These are phyloP conservation scores for Urocynchramus pylzowi DNA, from an alignment of 2,113 vertebrate genomes.

Conservation along the genomic window DNA sequence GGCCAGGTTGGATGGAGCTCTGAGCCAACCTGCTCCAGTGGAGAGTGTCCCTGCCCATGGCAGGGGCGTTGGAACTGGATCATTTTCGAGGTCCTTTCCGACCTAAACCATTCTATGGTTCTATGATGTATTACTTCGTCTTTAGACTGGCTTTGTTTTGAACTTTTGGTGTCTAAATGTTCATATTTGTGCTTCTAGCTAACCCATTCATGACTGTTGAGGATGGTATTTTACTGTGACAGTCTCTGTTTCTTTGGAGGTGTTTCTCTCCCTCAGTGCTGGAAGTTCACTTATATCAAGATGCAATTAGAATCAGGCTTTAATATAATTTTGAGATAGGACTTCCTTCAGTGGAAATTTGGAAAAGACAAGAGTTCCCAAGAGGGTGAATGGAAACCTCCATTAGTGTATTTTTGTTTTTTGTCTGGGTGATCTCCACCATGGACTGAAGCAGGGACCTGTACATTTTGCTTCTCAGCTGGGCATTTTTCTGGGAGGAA, in stretches of 20 bases:
- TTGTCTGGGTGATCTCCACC: not conserved
- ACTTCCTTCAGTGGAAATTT: not conserved
- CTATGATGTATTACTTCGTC: not conserved
- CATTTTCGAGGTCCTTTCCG: not conserved
- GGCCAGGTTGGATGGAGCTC: accelerated
- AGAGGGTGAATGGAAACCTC: not conserved
- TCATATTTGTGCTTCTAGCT: not conserved
- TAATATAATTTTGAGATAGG: not conserved
- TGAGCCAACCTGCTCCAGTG: accelerated
- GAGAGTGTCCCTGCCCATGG: not conserved
- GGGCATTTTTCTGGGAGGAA: not conserved
- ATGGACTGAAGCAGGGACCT: not conserved
- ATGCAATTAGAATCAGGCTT: not conserved
- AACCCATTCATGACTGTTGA: not conserved
- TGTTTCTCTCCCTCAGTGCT: accelerated
- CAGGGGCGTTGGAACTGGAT: not conserved
- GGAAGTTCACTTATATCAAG: accelerated
- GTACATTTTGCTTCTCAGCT: not conserved
- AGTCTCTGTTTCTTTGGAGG: accelerated
- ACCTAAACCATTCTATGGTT: not conserved
- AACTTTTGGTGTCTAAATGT: not conserved
- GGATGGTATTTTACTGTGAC: not conserved
- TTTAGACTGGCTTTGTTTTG: not conserved
- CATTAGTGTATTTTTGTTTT: not conserved
- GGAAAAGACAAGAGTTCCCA: not conserved